Evolutionary conservation across 2,113 vertebrate species (phyloP).

Genomic region (Bagarius yarrelli): DNA sequence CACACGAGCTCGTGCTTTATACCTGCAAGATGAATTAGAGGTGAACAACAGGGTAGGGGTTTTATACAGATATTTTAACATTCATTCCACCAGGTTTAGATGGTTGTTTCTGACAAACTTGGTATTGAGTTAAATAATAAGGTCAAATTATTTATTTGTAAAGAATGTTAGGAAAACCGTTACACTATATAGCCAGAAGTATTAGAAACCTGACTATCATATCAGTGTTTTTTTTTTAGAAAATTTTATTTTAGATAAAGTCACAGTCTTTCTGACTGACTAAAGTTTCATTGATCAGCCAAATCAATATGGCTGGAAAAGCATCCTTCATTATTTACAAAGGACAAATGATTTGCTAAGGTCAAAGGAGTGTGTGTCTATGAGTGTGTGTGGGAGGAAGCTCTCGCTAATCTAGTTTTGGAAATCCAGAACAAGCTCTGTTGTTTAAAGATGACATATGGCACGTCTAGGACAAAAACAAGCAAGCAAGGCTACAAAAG

Average conservation of each 20-base stretch:
- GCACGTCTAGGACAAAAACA: no score
- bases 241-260: background rate
- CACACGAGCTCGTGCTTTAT: constrained; percentile 75
- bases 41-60: background rate
- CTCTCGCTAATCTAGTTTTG: no score
- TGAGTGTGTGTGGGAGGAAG: background rate
- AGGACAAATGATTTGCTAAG: constrained; percentile 16
- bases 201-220: no score
- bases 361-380: background rate
- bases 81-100: background rate
- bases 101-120: background rate
- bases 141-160: no score
- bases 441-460: no score
- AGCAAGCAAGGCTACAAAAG: no score
- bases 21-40: constrained; percentile 63
- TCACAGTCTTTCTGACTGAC: background rate
- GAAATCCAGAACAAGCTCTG: no score
- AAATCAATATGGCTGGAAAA: constrained; percentile 7
- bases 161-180: no score
- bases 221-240: background rate
- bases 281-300: constrained; percentile 30
- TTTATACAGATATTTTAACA: background rate
- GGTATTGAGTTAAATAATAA: no score
- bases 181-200: no score
- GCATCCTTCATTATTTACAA: constrained; percentile 39